Evolutionary conservation across 2,888 invertebrate genomes (phyloP), one percentile per base, ranked within the genome.

Genomic region (Cheilosia grossa): DNA sequence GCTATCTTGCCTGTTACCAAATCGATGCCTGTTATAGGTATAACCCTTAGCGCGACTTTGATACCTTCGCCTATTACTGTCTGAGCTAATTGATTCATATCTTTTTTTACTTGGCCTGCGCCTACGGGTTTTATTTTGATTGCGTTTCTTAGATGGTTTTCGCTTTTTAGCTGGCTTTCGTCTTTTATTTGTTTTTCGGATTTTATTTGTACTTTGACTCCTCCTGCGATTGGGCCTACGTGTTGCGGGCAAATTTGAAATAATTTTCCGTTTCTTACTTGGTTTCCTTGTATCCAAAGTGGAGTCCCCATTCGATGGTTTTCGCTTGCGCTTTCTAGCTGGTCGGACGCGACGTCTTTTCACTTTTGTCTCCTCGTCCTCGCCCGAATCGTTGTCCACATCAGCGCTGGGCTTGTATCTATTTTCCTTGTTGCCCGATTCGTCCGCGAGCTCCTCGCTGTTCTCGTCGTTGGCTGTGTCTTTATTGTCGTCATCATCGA

Each of bases 261-360:
- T 44, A 27, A 47, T 61, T 10, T 10, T 67, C 19, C 17, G 53
- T 47, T 33, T 74, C 15, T 30, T 27, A 6, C 7, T 58, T 4
- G 47, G 44, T 17, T 19, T 47, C 2, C 15, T 2, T 44, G 15
- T 21, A 15, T 42, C 42, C 7, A 47, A 56, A 7, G 33, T 37
- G 4, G n/a, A 9, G 21, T 4, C 10, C 13, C 2, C 54, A 1
- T 4, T 40, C 2, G 54, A 70, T 10, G 54, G 72, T 10, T 24
- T 82, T n/a, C 24, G 47, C 10, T 78, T 70, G 27, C n/a, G n/a
- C 24, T 70, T 64, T 37, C 17, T 47, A 0, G 30, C 44, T 24
- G 59, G 51, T n/a, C 27, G 37, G 6, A 10, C 9, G n/a, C 53
- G 73, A 9, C 54, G 63, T 17, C 19, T 51, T 9, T 9, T 17